A percentile compares a stretch with the other conserved stretches of the same genome.
These are phyloP conservation scores for Pangasianodon hypophthalmus DNA, from an alignment of 2,113 vertebrate species.

Conservation along the genomic window DNA sequence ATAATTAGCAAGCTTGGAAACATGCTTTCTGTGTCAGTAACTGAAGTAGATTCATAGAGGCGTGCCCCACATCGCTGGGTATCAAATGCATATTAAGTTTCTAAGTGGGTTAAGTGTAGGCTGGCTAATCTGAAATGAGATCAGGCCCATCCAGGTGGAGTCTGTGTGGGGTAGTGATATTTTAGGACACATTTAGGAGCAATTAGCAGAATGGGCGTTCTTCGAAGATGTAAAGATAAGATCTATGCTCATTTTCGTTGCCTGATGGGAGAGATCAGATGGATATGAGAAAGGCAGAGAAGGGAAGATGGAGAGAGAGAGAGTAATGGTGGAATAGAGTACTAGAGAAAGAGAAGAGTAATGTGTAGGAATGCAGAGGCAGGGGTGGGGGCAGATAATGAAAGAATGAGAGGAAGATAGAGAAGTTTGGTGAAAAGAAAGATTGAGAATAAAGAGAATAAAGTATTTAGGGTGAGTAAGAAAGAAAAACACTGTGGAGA, in stretches of 20 bases:
- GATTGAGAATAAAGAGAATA: background rate
- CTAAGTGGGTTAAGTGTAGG: constrained; percentile 41
- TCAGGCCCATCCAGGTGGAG: constrained; percentile 43
- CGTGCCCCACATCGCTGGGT: background rate
- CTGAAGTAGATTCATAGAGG: background rate
- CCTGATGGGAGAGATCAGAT: constrained; percentile 8
- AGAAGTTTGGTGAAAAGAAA: background rate
- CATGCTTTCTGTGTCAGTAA: background rate
- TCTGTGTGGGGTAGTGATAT: constrained; percentile 32
- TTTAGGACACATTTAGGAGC: constrained; percentile 32
- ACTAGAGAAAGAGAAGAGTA: background rate
- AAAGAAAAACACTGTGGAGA: background rate
- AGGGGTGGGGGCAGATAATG: background rate
- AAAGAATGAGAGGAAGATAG: background rate
- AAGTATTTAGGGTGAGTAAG: background rate
- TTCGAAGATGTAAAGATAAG: constrained; percentile 33
- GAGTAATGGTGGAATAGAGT: too few species aligned
- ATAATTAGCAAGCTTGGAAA: background rate
- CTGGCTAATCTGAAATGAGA: constrained; percentile 32
- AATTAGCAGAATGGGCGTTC: constrained; percentile 25
- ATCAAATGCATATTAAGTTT: constrained; percentile 3
- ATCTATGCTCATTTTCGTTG: constrained; percentile 32
- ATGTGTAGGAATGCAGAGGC: background rate
- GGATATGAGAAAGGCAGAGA: background rate
- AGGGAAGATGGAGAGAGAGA: too few species aligned